phyloP scores from a whole-genome alignment of 2,113 vertebrate genomes.

The Pleuronectes platessa region DNA sequence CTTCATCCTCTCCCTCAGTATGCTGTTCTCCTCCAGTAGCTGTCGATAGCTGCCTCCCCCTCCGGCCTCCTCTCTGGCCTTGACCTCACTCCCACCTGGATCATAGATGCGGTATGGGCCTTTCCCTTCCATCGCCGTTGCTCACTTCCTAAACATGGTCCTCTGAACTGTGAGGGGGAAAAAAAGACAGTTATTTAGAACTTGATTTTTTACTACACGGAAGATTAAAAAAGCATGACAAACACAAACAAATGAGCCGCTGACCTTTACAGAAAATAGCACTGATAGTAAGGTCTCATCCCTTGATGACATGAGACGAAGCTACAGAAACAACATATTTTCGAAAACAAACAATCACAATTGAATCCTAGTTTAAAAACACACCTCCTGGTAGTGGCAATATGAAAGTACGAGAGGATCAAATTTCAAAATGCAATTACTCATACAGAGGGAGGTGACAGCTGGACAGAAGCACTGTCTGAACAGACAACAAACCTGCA shows the following conservation, averaged over 20 bases:
- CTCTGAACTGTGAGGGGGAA: slow-evolving; percentile 54
- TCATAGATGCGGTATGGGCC: slow-evolving; percentile 98
- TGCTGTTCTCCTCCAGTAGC: slow-evolving; percentile 91
- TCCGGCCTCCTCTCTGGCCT: slow-evolving; percentile 79
- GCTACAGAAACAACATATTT: neutral
- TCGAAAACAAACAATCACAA: too few relatives aligned
- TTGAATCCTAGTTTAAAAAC: neutral
- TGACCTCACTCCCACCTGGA: slow-evolving; percentile 87
- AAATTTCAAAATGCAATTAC: neutral
- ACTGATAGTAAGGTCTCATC: neutral
- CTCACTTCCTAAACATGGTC: slow-evolving; percentile 79
- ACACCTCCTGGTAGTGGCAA: neutral
- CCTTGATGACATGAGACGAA: neutral
- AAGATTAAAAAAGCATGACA: neutral
- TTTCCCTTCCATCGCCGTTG: slow-evolving; percentile 90
- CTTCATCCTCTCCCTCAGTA: slow-evolving; percentile 94
- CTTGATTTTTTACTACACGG: too few relatives aligned
- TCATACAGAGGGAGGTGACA: neutral
- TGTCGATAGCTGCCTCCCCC: slow-evolving; percentile 86
- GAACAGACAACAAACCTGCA: neutral
- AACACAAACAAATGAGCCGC: neutral
- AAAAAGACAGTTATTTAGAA: slow-evolving; percentile 12
- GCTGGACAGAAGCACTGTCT: neutral
- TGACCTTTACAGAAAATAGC: slow-evolving; percentile 27
- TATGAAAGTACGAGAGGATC: neutral